Conservation (phyloP, 2,888 invertebrate species). For the Mantis religiosa region DNA sequence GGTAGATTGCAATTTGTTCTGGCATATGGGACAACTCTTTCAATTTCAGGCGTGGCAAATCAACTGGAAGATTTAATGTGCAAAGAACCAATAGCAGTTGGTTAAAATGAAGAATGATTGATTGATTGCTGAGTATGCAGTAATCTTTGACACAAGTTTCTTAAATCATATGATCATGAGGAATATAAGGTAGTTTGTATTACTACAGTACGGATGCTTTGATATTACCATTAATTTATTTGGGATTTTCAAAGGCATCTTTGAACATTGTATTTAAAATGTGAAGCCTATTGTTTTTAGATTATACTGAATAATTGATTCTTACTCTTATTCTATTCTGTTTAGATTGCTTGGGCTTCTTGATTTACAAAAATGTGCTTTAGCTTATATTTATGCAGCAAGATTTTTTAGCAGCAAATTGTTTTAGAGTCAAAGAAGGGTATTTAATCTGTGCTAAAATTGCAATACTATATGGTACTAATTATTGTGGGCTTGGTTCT, state of each 20-base stretch:
- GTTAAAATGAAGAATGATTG: not conserved
- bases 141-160: slow-evolving; percentile 3
- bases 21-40: slow-evolving; percentile 9
- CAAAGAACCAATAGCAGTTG: not conserved
- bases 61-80: slow-evolving; percentile 1
- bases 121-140: slow-evolving; percentile 2
- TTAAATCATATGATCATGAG: not conserved
- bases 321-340: not conserved
- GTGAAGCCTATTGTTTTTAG: not conserved
- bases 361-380: not conserved
- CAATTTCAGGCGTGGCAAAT: slow-evolving; percentile 11
- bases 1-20: not conserved
- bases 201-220: not conserved
- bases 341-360: not conserved
- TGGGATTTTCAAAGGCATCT: not conserved
- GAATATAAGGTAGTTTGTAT: slow-evolving; percentile 9
- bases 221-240: not conserved
- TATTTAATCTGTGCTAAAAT: not conserved
- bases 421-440: not conserved
- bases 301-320: not conserved
- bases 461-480: not conserved
- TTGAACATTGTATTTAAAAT: not conserved
- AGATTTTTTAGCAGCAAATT: not conserved
- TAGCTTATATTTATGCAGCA: not conserved
- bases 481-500: not conserved